These are phyloP conservation scores for Synergus japonicus DNA, from an alignment of 2,888 invertebrate genomes.

Conservation along the genomic window DNA sequence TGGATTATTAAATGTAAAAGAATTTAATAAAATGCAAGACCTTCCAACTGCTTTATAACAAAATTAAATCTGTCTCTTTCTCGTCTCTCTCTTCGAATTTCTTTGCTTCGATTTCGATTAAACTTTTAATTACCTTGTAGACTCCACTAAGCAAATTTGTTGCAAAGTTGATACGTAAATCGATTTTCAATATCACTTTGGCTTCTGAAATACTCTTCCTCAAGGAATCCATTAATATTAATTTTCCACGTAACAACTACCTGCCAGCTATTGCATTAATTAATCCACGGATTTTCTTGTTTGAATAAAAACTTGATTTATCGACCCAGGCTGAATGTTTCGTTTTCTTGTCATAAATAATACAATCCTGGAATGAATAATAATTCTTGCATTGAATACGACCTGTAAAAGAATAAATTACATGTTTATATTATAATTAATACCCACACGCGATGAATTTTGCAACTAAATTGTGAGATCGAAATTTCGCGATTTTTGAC, in stretches of 20 bases:
- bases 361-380: slow-evolving; percentile 16
- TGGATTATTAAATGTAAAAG: no score
- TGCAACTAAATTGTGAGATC: slow-evolving; percentile 1
- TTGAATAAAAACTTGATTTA: slow-evolving; percentile 33
- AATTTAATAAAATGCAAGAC: neutral
- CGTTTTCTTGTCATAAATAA: slow-evolving; percentile 30
- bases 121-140: neutral
- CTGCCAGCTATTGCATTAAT: slow-evolving; percentile 36
- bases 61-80: neutral
- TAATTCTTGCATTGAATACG: slow-evolving; percentile 15
- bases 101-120: neutral
- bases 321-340: slow-evolving; percentile 17
- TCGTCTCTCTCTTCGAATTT: neutral
- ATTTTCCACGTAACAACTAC: slow-evolving; percentile 31
- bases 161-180: neutral
- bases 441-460: neutral
- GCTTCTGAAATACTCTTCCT: neutral
- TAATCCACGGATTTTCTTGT: slow-evolving; percentile 28
- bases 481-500: neutral
- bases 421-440: slow-evolving; percentile 1
- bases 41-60: neutral
- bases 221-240: slow-evolving; percentile 18
- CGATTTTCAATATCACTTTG: neutral
- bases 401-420: slow-evolving; percentile 18
- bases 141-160: neutral